Evolutionary conservation across 2,888 invertebrate genomes (phyloP), one percentile per base, ranked within the genome.

Genomic region (Globia sparganii): DNA sequence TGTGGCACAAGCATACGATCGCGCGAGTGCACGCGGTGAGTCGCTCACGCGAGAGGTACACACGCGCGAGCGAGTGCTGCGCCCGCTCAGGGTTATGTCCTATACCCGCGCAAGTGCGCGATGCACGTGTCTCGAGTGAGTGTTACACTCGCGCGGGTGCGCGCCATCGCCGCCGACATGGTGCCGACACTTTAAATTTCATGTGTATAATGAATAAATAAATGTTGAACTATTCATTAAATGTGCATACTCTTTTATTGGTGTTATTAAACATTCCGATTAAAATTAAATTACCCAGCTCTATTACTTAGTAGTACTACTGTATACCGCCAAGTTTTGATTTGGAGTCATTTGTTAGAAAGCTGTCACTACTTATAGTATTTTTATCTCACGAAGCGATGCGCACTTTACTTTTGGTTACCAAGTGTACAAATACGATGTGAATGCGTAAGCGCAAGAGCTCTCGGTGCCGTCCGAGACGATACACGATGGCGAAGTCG

Each of bases 201-300:
- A 93, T 94, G 94, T 94, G 92, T 94, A 94, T 92, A 91, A 74
- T 86, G 62, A 83, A 90, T 90, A 86, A 95, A 94, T 96, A 95
- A 95, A 96, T 96, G 96, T 96, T 96, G 94, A 95, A 93, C 92
- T 92, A 95, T 94, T 93, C 88, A 87, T 83, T 78, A 53, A 62
- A n/a, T 21, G 61, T 77, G 81, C 91, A 86, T 85, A 87, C 90
- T 87, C 21, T 59, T 68, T 58, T 68, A 68, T 70, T 70, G 25
- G 40, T 62, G 64, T 4, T 61, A 40, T 28, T 28, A 40, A 37
- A 37, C n/a, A 62, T 62, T 62, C 62, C 34, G 25, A 34, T 25
- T 11, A 34, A 61, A 9, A 61, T 21, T 2, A 11, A 34, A 61
- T 61, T 61, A 34, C 1, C 34, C 31, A 11, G 11, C 34, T 34